Evolutionary conservation across 2,113 vertebrate genomes (phyloP).

Genomic region (Alces alces): DNA sequence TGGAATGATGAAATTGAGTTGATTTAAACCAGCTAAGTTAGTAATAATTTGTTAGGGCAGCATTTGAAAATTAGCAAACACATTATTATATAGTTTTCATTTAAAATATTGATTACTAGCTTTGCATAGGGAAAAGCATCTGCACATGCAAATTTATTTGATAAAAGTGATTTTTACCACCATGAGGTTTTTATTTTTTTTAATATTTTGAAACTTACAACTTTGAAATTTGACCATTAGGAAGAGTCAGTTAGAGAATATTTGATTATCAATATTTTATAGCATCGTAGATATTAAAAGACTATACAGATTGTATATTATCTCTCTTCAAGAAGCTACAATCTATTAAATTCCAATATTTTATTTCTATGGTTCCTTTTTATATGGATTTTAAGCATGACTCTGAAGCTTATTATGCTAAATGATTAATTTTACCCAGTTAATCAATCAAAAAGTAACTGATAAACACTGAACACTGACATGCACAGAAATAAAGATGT

Average conservation of each 20-base stretch:
- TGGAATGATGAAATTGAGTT: background rate
- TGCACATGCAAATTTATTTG: background rate
- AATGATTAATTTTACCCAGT: background rate
- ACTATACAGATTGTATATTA: background rate
- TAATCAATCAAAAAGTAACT: background rate
- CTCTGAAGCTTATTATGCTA: background rate
- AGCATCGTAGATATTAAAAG: background rate
- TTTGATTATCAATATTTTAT: background rate
- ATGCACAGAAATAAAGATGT: background rate
- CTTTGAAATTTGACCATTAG: background rate
- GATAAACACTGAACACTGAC: background rate
- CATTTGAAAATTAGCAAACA: background rate
- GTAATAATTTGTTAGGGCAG: background rate
- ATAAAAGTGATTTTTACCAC: background rate
- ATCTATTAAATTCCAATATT: background rate
- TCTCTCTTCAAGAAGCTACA: background rate
- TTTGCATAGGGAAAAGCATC: background rate
- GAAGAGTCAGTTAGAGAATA: background rate
- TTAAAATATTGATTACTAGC: background rate
- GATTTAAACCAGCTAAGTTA: background rate
- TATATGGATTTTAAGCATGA: background rate
- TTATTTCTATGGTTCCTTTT: background rate
- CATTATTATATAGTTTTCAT: background rate
- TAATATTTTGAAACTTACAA: background rate
- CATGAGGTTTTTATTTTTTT: background rate